A percentile compares a stretch with the other conserved stretches of the same genome.
phyloP scores from a whole-genome alignment of 1,140 invertebrate genomes.

The Cecropterus lyciades region DNA sequence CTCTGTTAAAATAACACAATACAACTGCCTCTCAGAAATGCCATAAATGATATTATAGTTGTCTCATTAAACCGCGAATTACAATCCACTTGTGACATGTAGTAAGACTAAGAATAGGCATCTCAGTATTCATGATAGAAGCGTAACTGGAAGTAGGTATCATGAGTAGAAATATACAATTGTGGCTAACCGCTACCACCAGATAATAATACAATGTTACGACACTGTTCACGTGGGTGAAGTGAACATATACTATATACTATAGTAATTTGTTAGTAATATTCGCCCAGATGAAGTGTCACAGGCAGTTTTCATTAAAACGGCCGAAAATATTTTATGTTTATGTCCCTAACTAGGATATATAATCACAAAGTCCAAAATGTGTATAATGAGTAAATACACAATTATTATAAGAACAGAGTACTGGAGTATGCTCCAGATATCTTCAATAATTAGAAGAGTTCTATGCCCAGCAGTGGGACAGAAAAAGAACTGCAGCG shows the following conservation, averaged over 20 bases:
- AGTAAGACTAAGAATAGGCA: neutral
- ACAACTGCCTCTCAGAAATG: neutral
- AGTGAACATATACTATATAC: too few relatives aligned
- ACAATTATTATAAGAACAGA: too few relatives aligned
- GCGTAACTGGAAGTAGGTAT: neutral
- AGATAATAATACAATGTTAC: slow-evolving; percentile 16
- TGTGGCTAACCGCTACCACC: slow-evolving; percentile 15
- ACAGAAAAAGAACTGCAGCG: too few relatives aligned
- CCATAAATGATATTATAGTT: slow-evolving; percentile 2
- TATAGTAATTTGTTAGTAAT: neutral
- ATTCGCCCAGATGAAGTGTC: neutral
- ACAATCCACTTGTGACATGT: slow-evolving; percentile 17
- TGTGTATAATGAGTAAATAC: too few relatives aligned
- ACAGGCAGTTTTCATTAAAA: too few relatives aligned
- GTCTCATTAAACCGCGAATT: slow-evolving; percentile 25
- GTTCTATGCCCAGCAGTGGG: too few relatives aligned
- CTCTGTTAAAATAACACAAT: neutral
- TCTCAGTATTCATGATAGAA: neutral
- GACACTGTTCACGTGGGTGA: neutral
- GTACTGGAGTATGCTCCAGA: too few relatives aligned
- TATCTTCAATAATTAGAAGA: too few relatives aligned
- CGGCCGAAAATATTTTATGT: too few relatives aligned
- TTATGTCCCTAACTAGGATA: too few relatives aligned
- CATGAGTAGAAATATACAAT: neutral
- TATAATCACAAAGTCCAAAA: too few relatives aligned